Percentiles rank a stretch among this genome's conserved stretches.
Conservation (phyloP, 2,113 vertebrate genomes). For the Caranx ignobilis region DNA sequence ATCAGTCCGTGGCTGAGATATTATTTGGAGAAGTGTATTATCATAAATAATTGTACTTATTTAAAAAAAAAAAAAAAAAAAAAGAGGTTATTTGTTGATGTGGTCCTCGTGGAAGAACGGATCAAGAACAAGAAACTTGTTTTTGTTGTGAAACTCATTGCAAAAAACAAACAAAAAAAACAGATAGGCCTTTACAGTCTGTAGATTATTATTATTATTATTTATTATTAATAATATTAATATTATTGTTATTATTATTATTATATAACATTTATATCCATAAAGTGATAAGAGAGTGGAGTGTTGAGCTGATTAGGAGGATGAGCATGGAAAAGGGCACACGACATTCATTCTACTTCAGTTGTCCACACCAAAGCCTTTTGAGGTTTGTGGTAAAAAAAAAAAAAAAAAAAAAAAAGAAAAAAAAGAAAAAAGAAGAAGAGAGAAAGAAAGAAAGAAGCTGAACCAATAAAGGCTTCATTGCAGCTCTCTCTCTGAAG, state of each 20-base stretch:
- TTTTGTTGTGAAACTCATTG: too few relatives aligned
- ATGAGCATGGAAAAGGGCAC: not conserved
- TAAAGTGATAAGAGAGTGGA: not conserved
- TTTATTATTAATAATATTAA: too few relatives aligned
- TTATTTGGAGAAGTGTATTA: too few relatives aligned
- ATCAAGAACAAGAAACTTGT: too few relatives aligned
- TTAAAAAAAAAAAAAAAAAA: too few relatives aligned
- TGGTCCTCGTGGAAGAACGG: not conserved
- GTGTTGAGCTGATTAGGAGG: not conserved
- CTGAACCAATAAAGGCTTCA: conserved; percentile 42
- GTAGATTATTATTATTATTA: too few relatives aligned
- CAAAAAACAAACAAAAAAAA: too few relatives aligned
- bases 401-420: conserved; percentile 23
- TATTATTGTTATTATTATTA: too few relatives aligned
- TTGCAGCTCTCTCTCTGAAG: conserved; percentile 36
- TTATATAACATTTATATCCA: not conserved
- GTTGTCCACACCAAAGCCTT: not conserved
- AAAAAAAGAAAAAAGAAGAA: conserved; percentile 8
- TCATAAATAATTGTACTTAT: not conserved
- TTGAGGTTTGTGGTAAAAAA: not conserved
- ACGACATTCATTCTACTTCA: conserved; percentile 16
- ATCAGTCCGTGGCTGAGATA: not conserved
- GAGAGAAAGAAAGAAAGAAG: conserved; percentile 23
- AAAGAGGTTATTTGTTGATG: not conserved
- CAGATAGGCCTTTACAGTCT: too few relatives aligned